A percentile compares a stretch with the other conserved stretches of the same genome.
phyloP scores from a whole-genome alignment of 2,113 vertebrate genomes.

The Anguilla rostrata region DNA sequence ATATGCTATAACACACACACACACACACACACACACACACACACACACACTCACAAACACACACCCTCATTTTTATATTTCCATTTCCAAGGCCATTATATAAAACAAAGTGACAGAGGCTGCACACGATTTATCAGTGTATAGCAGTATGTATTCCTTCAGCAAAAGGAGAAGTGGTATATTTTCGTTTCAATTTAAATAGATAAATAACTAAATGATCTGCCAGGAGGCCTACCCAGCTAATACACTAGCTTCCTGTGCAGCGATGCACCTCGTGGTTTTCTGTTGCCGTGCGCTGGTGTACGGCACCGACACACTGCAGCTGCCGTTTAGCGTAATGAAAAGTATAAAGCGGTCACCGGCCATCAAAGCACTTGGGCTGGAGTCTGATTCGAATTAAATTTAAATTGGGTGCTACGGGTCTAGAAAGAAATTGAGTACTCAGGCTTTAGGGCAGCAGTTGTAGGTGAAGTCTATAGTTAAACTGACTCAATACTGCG shows the following conservation, averaged over 20 bases:
- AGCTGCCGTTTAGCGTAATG: neutral
- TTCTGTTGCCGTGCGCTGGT: neutral
- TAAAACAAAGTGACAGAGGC: too few relatives aligned
- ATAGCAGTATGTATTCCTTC: too few relatives aligned
- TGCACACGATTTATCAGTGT: too few relatives aligned
- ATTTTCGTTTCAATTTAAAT: too few relatives aligned
- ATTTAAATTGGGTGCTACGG: neutral
- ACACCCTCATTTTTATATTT: too few relatives aligned
- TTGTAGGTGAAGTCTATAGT: neutral
- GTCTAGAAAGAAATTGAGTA: neutral
- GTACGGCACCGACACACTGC: neutral
- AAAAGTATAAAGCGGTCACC: neutral
- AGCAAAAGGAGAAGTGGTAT: too few relatives aligned
- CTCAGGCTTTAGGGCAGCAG: neutral
- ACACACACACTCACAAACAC: too few relatives aligned
- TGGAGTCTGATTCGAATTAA: neutral
- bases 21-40: neutral
- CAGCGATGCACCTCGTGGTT: neutral
- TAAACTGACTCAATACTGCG: neutral
- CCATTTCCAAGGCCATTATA: too few relatives aligned
- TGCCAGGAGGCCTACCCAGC: too few relatives aligned
- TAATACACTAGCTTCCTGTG: neutral
- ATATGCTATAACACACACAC: neutral
- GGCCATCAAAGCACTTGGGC: too few relatives aligned
- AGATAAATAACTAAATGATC: too few relatives aligned